These are phyloP conservation scores for Exaiptasia diaphana DNA, from an alignment of 64 coral and sea anemone species.

Conservation along the genomic window DNA sequence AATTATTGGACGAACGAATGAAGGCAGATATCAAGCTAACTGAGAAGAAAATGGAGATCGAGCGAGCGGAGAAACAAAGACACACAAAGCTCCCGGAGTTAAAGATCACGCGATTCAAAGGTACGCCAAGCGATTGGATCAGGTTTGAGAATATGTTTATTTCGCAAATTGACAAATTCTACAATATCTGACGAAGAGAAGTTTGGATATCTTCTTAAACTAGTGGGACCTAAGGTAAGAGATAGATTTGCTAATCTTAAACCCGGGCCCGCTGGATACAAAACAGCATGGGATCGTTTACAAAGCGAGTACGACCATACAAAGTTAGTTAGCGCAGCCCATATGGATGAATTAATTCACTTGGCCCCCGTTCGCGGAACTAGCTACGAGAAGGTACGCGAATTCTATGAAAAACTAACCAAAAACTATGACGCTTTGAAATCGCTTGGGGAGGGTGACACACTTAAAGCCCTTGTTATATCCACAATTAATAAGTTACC, in stretches of 20 bases:
- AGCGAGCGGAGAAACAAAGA: not conserved
- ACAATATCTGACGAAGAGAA: slow-evolving; percentile 30
- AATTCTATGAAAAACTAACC: slow-evolving; percentile 52
- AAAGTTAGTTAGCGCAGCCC: slow-evolving; percentile 39
- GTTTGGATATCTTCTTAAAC: slow-evolving; percentile 18
- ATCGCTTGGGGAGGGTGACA: slow-evolving; percentile 31
- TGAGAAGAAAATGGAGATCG: not conserved
- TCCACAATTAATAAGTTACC: slow-evolving; percentile 66
- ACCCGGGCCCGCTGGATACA: slow-evolving; percentile 18
- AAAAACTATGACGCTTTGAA: slow-evolving; percentile 51
- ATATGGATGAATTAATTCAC: slow-evolving; percentile 56
- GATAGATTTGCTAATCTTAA: slow-evolving; percentile 26
- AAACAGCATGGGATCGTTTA: slow-evolving; percentile 45
- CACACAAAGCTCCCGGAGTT: slow-evolving; percentile 7
- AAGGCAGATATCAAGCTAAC: not conserved
- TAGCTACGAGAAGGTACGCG: slow-evolving; percentile 9
- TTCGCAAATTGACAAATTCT: not conserved
- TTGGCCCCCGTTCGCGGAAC: slow-evolving; percentile 8
- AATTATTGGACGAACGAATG: not conserved
- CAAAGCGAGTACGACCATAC: slow-evolving; percentile 60
- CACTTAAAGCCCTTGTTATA: not conserved
- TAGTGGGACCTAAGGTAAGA: not conserved
- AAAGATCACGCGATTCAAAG: slow-evolving; percentile 31
- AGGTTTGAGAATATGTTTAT: slow-evolving; percentile 42
- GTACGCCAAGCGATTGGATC: slow-evolving; percentile 12